Percentiles rank a stretch among this genome's conserved stretches.
phyloP scores from a whole-genome alignment of 2,113 vertebrate species.

The Struthidea cinerea region DNA sequence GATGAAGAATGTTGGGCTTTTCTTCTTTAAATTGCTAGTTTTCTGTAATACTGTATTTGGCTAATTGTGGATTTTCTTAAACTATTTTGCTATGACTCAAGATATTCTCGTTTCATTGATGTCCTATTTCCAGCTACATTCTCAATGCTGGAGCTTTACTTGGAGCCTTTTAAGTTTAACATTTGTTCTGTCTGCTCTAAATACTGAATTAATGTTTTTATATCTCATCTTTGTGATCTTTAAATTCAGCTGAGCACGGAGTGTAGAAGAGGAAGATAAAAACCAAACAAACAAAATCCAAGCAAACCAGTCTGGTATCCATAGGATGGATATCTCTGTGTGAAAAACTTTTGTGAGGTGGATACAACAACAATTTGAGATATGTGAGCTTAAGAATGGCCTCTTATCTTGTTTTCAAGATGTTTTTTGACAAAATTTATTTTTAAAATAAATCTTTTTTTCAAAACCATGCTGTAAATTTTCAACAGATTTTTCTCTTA shows the following conservation, averaged over 20 bases:
- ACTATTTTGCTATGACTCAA: not conserved
- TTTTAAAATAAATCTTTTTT: not conserved
- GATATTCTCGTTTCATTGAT: not conserved
- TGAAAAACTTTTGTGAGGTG: not conserved
- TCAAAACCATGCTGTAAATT: not conserved
- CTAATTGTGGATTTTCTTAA: not conserved
- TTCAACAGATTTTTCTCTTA: not conserved
- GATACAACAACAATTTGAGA: not conserved
- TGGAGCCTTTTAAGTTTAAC: not conserved
- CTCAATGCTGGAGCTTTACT: not conserved
- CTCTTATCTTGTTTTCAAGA: not conserved
- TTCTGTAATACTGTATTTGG: not conserved
- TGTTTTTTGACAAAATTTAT: not conserved
- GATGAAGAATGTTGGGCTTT: not conserved
- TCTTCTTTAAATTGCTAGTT: not conserved
- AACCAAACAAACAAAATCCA: not conserved
- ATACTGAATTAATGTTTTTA: not conserved
- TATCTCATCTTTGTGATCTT: not conserved
- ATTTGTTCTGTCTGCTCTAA: not conserved
- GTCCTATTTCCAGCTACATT: not conserved
- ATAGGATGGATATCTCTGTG: not conserved
- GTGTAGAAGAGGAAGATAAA: not conserved
- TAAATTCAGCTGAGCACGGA: not conserved
- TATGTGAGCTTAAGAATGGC: not conserved
- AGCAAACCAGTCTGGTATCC: not conserved